phyloP scores from a whole-genome alignment of 2,888 invertebrate species.

The Phyto melanocephala region DNA sequence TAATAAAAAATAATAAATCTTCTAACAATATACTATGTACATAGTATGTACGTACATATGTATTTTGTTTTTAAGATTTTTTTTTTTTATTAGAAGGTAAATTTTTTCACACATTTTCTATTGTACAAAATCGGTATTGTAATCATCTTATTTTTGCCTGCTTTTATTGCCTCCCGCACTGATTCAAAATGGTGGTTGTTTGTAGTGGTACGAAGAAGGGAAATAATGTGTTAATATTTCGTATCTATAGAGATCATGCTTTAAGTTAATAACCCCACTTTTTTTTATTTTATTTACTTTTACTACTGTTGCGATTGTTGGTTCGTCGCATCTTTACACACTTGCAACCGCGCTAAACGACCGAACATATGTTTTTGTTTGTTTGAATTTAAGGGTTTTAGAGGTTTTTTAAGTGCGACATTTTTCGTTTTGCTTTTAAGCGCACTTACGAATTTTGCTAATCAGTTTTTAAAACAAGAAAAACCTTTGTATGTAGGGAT shows the following conservation, averaged over 20 bases:
- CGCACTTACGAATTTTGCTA: background rate
- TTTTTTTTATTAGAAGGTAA: too few species aligned
- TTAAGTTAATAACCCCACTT: conserved; percentile 62
- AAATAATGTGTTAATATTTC: background rate
- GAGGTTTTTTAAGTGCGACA: background rate
- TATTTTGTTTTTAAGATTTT: too few species aligned
- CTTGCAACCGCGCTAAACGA: background rate
- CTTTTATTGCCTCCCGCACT: conserved; percentile 43
- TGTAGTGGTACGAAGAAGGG: background rate
- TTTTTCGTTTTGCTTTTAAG: background rate
- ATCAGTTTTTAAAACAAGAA: background rate
- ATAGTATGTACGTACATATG: too few species aligned
- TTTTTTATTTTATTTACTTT: conserved; percentile 1
- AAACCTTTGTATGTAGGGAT: background rate
- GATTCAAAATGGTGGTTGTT: background rate
- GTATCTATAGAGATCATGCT: conserved; percentile 47
- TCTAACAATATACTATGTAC: too few species aligned
- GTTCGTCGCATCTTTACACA: background rate
- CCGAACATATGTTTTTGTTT: conserved; percentile 49
- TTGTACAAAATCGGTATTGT: background rate
- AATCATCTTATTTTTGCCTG: background rate
- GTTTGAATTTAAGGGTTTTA: conserved; percentile 30
- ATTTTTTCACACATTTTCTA: background rate
- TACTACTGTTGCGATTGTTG: background rate
- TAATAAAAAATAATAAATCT: background rate